Percentiles rank a stretch among this genome's conserved stretches.
Conservation (phyloP, 2,797 vertebrate genomes). For the Aphelocoma californica region DNA sequence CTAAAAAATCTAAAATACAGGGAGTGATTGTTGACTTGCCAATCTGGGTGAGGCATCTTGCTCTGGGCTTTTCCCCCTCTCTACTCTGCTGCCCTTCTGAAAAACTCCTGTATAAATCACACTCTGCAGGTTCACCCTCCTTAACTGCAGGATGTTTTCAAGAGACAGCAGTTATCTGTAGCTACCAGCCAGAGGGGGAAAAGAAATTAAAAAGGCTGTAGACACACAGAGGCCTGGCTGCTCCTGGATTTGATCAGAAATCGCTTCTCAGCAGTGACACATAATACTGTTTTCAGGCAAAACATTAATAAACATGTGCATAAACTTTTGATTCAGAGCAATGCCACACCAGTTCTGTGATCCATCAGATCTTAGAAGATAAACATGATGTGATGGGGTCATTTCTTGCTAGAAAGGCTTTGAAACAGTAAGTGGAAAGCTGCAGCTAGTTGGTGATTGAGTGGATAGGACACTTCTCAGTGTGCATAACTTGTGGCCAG, state of each 20-base stretch:
- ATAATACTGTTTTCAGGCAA: not conserved
- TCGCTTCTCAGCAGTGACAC: not conserved
- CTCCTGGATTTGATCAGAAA: not conserved
- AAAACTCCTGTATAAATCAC: not conserved
- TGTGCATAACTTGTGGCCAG: not conserved
- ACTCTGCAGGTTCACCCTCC: not conserved
- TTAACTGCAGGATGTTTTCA: not conserved
- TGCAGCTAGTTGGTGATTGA: not conserved
- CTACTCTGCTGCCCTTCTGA: not conserved
- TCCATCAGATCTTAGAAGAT: not conserved
- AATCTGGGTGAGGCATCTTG: not conserved
- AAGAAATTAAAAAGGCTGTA: not conserved
- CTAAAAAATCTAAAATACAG: not conserved
- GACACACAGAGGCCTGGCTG: not conserved
- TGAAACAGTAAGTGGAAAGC: not conserved
- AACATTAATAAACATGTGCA: not conserved
- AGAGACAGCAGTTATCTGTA: not conserved
- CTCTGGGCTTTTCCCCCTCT: accelerated
- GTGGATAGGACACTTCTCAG: not conserved
- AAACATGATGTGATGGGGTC: not conserved
- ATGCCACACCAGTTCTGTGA: not conserved
- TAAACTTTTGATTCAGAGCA: not conserved
- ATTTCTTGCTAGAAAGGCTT: not conserved
- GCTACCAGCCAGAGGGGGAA: not conserved
- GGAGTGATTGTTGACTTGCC: not conserved